phyloP scores from a whole-genome alignment of 2,888 invertebrate genomes.

The Parascotia fuliginaria region DNA sequence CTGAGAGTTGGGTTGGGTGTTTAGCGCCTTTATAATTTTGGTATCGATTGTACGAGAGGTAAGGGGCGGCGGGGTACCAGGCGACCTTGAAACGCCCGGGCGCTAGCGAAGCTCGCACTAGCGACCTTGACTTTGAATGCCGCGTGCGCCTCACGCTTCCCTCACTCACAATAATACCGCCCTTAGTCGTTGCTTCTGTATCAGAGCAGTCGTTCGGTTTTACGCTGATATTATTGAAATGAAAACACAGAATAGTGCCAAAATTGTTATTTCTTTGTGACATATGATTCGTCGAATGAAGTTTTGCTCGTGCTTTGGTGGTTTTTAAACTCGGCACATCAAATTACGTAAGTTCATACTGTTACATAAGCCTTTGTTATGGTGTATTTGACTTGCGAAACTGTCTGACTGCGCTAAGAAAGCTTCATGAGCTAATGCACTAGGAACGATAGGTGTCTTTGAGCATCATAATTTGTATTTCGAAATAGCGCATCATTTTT shows the following conservation, averaged over 20 bases:
- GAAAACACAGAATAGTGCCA: not conserved
- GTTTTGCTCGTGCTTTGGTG: not conserved
- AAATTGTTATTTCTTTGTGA: not conserved
- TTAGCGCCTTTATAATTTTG: too few species aligned
- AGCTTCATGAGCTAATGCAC: too few species aligned
- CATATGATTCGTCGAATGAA: too few species aligned
- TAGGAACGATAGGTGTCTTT: too few species aligned
- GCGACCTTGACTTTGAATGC: conserved; percentile 66
- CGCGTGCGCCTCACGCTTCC: conserved; percentile 46
- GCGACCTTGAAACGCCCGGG: conserved; percentile 62
- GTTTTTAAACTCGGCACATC: too few species aligned
- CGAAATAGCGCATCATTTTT: too few species aligned
- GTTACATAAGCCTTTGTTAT: too few species aligned
- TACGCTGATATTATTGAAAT: conserved; percentile 13
- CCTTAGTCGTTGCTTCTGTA: conserved; percentile 35
- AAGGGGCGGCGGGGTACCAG: conserved; percentile 39
- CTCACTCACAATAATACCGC: conserved; percentile 50
- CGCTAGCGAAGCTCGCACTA: conserved; percentile 56
- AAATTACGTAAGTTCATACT: too few species aligned
- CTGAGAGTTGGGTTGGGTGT: too few species aligned
- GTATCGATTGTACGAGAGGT: conserved; percentile 59
- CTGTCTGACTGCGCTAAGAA: too few species aligned
- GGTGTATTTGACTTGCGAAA: too few species aligned
- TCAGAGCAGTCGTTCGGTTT: conserved; percentile 21
- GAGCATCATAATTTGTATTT: too few species aligned